Conservation (phyloP, 2,888 invertebrate genomes). For the Aphodius sticticus region DNA sequence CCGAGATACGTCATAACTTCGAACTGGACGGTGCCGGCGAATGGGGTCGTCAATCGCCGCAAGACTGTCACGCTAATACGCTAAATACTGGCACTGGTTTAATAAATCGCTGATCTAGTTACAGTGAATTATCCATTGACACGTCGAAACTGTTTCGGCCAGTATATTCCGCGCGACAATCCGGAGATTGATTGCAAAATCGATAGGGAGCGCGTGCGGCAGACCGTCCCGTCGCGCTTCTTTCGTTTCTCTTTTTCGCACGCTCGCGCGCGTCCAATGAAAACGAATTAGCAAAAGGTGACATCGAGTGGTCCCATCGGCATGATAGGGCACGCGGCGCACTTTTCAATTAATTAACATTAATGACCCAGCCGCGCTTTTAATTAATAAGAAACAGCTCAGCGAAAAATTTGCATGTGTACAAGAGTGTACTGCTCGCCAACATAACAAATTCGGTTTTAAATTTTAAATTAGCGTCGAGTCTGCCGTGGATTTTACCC, state of each 20-base stretch:
- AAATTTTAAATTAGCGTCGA: neutral
- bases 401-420: conserved; percentile 4
- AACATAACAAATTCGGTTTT: neutral
- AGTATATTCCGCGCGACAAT: neutral
- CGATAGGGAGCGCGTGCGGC: neutral
- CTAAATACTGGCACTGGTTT: neutral
- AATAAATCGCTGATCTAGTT: conserved; percentile 4
- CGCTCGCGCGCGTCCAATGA: neutral
- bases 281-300: neutral
- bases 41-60: neutral
- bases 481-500: neutral
- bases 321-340: neutral
- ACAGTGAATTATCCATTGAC: neutral
- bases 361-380: neutral
- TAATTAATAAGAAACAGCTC: neutral
- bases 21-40: neutral
- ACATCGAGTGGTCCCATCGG: neutral
- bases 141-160: neutral
- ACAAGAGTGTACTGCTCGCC: neutral
- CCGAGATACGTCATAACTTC: neutral
- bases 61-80: conserved; percentile 4
- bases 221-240: neutral
- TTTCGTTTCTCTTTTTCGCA: neutral
- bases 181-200: conserved; percentile 4
- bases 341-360: neutral